Percentiles rank a stretch among this genome's conserved stretches.
These are phyloP conservation scores for Poeciliopsis occidentalis DNA, from an alignment of 2,113 vertebrate species.

Conservation along the genomic window DNA sequence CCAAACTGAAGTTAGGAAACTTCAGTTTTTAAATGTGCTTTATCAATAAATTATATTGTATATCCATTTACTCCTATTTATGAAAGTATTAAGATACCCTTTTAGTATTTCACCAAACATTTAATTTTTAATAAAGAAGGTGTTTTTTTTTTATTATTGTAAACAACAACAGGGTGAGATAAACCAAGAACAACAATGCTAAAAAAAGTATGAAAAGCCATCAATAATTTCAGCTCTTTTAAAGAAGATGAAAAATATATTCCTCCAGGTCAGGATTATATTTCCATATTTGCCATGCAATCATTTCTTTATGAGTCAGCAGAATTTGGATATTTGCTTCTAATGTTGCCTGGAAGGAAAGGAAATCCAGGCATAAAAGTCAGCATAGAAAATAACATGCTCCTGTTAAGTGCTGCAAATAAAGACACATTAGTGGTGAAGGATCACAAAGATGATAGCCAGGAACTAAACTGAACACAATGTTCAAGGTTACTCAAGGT, in stretches of 20 bases:
- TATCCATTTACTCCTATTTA: background rate
- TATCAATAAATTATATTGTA: no score
- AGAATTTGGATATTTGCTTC: conserved; percentile 57
- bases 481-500: conserved; percentile 28
- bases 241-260: conserved; percentile 10
- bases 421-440: conserved; percentile 27
- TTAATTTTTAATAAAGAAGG: background rate
- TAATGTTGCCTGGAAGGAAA: background rate
- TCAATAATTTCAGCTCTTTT: background rate
- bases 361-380: conserved; percentile 43
- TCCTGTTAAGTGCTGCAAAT: conserved; percentile 49
- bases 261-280: background rate
- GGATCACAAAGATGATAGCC: conserved; percentile 42
- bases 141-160: background rate
- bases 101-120: background rate
- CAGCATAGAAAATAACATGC: conserved; percentile 56
- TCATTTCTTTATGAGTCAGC: conserved; percentile 55
- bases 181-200: background rate
- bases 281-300: conserved; percentile 24
- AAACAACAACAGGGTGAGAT: background rate
- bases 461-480: conserved; percentile 20
- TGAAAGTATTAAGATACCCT: background rate
- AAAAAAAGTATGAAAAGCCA: background rate
- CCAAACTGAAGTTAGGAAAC: no score
- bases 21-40: no score